Evolutionary conservation across 2,888 invertebrate genomes (phyloP).

Genomic region (Scaptomyza reducta): DNA sequence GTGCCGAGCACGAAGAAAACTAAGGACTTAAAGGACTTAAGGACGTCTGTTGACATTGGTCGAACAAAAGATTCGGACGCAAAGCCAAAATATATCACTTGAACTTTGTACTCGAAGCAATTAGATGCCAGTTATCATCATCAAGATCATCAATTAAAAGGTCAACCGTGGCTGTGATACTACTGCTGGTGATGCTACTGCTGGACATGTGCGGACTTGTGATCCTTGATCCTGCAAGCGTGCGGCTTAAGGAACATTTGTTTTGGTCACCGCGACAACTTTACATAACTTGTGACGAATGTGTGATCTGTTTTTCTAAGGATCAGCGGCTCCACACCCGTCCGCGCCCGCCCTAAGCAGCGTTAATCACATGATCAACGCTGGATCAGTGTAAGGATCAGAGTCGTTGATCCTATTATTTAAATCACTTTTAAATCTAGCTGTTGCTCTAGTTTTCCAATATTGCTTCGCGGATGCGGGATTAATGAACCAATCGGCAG

Average conservation of each 20-base stretch:
- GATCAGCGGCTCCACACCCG: constrained; percentile 61
- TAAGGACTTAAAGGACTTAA: constrained; percentile 17
- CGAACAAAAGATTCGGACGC: constrained; percentile 29
- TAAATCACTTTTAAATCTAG: constrained; percentile 62
- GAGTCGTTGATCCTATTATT: constrained; percentile 56
- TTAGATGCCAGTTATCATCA: constrained; percentile 52
- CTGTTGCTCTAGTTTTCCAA: constrained; percentile 59
- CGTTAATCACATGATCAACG: constrained; percentile 71
- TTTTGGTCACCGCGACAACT: constrained; percentile 60
- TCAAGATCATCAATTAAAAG: constrained; percentile 64
- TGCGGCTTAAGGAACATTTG: constrained; percentile 53
- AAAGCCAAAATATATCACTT: constrained; percentile 32
- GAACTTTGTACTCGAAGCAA: constrained; percentile 36
- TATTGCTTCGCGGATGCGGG: constrained; percentile 48
- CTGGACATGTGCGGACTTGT: constrained; percentile 42
- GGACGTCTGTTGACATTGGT: constrained; percentile 45
- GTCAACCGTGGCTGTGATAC: constrained; percentile 62
- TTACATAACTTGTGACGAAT: constrained; percentile 61
- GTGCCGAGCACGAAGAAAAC: constrained; percentile 11
- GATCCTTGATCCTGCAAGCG: neutral
- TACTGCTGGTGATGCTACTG: neutral
- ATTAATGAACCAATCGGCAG: constrained; percentile 68
- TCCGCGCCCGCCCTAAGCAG: constrained; percentile 61
- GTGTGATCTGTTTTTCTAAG: constrained; percentile 17
- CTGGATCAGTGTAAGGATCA: constrained; percentile 55